Evolutionary conservation across 2,797 vertebrate species (phyloP).

Genomic region (Staurois parvus): DNA sequence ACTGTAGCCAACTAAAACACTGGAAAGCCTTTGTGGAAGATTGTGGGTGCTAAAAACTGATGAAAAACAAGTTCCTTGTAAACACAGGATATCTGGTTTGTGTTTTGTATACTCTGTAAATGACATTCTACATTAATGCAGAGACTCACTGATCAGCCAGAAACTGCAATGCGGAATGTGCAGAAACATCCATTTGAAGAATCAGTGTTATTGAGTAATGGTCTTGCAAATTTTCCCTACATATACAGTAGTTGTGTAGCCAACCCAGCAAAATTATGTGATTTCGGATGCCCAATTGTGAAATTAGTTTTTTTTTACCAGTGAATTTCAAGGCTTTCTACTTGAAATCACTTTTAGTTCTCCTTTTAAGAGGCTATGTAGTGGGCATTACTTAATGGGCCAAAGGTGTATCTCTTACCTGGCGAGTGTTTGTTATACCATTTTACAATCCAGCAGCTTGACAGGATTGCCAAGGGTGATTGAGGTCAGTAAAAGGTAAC

Average conservation of each 20-base stretch:
- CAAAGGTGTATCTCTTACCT: too few species aligned
- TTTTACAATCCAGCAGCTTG: too few species aligned
- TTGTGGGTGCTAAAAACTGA: background rate
- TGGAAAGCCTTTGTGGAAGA: background rate
- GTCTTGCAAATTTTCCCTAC: background rate
- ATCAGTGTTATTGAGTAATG: background rate
- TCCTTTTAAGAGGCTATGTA: background rate
- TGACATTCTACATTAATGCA: background rate
- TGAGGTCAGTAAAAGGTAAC: too few species aligned
- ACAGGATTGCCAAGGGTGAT: too few species aligned
- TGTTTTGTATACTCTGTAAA: constrained; percentile 3
- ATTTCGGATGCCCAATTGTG: background rate
- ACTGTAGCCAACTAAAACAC: background rate
- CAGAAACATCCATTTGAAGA: background rate
- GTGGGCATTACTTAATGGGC: too few species aligned
- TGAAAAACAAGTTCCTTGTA: background rate
- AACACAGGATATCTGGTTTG: background rate
- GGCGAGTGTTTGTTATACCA: too few species aligned
- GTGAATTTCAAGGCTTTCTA: too few species aligned
- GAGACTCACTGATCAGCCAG: background rate
- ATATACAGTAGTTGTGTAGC: background rate
- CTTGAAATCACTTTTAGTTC: too few species aligned
- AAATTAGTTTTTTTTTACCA: background rate
- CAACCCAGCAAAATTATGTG: too few species aligned
- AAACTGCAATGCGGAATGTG: background rate